Conservation (phyloP, 2,888 invertebrate species). For the Polylopha cassiicola region DNA sequence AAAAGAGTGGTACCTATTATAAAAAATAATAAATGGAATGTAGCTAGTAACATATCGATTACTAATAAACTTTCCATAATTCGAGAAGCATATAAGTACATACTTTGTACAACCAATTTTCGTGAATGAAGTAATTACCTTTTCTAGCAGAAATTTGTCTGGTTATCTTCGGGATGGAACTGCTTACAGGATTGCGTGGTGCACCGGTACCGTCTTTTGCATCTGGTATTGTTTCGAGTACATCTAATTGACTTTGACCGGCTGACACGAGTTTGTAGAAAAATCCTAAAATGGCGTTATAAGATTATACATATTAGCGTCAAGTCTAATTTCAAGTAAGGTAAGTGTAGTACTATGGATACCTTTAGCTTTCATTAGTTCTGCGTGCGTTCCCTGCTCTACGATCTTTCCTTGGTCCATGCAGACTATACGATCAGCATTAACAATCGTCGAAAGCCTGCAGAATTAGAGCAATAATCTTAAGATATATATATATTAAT, state of each 20-base stretch:
- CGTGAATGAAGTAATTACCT: too few species aligned
- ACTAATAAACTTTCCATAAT: too few species aligned
- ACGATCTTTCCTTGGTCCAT: conserved; percentile 78
- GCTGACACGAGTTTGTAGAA: conserved; percentile 78
- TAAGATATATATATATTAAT: neutral
- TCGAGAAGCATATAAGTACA: too few species aligned
- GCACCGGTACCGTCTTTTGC: conserved; percentile 11
- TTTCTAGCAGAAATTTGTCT: too few species aligned
- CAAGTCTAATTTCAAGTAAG: too few species aligned
- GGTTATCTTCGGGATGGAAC: too few species aligned
- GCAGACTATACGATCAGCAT: conserved; percentile 78
- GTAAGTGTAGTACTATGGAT: neutral
- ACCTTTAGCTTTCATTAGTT: conserved; percentile 60
- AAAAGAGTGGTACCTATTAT: too few species aligned
- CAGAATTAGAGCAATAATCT: neutral
- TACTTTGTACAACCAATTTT: too few species aligned
- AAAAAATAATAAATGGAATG: too few species aligned
- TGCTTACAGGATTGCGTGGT: too few species aligned
- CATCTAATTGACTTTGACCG: conserved; percentile 40
- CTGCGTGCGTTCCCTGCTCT: conserved; percentile 80
- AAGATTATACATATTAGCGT: too few species aligned
- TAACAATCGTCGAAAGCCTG: conserved; percentile 77
- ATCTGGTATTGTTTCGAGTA: conserved; percentile 18
- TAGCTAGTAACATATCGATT: too few species aligned
- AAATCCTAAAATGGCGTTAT: conserved; percentile 43